Conservation (phyloP, 2,888 invertebrate species). For the Tricholauxania praeusta region DNA sequence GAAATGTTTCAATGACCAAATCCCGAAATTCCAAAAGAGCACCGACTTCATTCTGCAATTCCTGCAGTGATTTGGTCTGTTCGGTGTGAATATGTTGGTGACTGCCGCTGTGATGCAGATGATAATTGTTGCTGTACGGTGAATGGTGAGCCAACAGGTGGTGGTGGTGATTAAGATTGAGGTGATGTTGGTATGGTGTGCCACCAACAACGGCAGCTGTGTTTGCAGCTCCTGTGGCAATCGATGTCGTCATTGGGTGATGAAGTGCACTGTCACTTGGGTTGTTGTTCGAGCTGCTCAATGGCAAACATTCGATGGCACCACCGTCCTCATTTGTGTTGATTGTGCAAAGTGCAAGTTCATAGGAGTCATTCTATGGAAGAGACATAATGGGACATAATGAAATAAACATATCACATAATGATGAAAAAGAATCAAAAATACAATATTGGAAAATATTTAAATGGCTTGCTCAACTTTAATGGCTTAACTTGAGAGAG, state of each 20-base stretch:
- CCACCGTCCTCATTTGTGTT: conserved; percentile 47
- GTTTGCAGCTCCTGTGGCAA: conserved; percentile 46
- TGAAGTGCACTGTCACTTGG: conserved; percentile 39
- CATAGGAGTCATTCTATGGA: conserved; percentile 59
- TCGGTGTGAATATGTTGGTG: conserved; percentile 81
- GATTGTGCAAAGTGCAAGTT: conserved; percentile 54
- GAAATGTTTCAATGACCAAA: conserved; percentile 94
- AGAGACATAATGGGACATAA: conserved; percentile 23
- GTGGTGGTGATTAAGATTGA: conserved; percentile 54
- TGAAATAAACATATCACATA: conserved; percentile 24
- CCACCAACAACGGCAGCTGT: conserved; percentile 56
- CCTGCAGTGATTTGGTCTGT: conserved; percentile 92
- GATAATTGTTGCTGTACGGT: conserved; percentile 60
- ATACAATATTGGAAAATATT: not conserved
- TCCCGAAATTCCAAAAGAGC: conserved; percentile 91
- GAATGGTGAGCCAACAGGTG: conserved; percentile 59
- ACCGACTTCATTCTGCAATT: conserved; percentile 94
- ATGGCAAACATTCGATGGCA: conserved; percentile 82
- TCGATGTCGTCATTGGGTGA: conserved; percentile 35
- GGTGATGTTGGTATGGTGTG: conserved; percentile 59
- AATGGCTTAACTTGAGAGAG: too few relatives aligned
- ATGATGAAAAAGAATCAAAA: not conserved
- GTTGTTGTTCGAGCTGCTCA: conserved; percentile 64
- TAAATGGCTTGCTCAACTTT: not conserved
- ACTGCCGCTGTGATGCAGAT: conserved; percentile 71